Conservation (phyloP, 1,140 invertebrate genomes). For the Condylostylus longicornis region DNA sequence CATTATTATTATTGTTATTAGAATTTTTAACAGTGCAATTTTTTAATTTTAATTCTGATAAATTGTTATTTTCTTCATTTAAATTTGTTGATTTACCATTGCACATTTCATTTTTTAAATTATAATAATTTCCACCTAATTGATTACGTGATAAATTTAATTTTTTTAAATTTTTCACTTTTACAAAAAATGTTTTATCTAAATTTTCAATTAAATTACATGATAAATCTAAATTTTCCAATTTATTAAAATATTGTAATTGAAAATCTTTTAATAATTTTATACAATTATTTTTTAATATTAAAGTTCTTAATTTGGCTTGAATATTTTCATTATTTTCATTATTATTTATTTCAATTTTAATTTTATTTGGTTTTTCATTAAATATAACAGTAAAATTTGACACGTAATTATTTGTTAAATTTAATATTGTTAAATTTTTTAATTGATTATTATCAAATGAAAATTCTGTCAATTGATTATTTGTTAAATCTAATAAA, state of each 20-base stretch:
- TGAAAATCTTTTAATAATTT: slow-evolving; percentile 10
- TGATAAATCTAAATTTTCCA: slow-evolving; percentile 36
- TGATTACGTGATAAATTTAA: slow-evolving; percentile 44
- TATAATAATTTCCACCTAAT: slow-evolving; percentile 20
- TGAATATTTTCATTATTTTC: not conserved
- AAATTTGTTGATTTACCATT: too few species aligned
- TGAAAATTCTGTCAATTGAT: too few species aligned
- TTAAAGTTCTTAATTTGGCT: slow-evolving; percentile 12
- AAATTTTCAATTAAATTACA: slow-evolving; percentile 34
- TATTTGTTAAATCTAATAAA: too few species aligned
- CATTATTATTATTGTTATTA: not conserved
- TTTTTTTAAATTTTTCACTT: slow-evolving; percentile 32
- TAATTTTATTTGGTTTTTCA: not conserved
- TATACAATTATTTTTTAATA: slow-evolving; percentile 15
- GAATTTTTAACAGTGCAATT: too few species aligned
- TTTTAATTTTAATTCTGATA: not conserved
- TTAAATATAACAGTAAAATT: not conserved
- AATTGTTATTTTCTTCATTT: too few species aligned
- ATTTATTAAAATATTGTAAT: slow-evolving; percentile 10
- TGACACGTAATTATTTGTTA: slow-evolving; percentile 5
- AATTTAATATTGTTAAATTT: not conserved
- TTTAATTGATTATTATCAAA: too few species aligned
- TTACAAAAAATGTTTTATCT: slow-evolving; percentile 20
- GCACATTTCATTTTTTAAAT: too few species aligned
- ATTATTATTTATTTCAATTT: slow-evolving; percentile 7